These are phyloP conservation scores for Dendrolimus punctatus DNA, from an alignment of 1,140 invertebrate species.

Conservation along the genomic window DNA sequence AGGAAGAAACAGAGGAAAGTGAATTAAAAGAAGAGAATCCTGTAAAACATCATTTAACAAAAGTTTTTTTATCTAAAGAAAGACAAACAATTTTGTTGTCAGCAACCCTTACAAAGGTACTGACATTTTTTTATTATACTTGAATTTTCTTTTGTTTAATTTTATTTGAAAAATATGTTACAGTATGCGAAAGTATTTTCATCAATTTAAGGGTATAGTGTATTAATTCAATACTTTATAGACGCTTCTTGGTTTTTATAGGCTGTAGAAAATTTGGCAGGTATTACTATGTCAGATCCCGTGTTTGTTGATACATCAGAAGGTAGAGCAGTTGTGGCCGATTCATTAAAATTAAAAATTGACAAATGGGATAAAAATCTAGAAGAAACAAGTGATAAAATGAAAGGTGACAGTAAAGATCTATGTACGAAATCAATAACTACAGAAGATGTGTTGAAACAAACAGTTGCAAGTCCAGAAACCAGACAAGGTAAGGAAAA, in stretches of 20 bases:
- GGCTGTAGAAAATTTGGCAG: constrained; percentile 90
- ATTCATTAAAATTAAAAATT: constrained; percentile 53
- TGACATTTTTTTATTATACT: too few relatives aligned
- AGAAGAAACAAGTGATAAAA: background rate
- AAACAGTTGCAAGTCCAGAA: too few relatives aligned
- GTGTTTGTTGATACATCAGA: constrained; percentile 82
- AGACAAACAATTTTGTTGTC: constrained; percentile 94
- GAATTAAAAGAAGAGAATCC: constrained; percentile 24
- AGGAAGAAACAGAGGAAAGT: constrained; percentile 23
- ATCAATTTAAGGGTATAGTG: too few relatives aligned
- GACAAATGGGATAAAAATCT: constrained; percentile 26
- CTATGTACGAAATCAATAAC: background rate
- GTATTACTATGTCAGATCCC: constrained; percentile 86
- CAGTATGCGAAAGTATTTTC: too few relatives aligned
- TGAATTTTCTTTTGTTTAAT: too few relatives aligned
- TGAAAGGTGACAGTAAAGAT: background rate
- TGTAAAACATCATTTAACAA: constrained; percentile 57
- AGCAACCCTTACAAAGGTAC: constrained; percentile 88
- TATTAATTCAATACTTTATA: constrained; percentile 3
- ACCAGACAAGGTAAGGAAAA: too few relatives aligned
- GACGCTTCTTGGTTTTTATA: constrained; percentile 43
- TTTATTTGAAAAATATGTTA: too few relatives aligned
- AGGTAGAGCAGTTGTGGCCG: constrained; percentile 60
- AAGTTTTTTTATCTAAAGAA: constrained; percentile 57
- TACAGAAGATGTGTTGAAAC: background rate